A percentile compares a stretch with the other conserved stretches of the same genome.
phyloP scores from a whole-genome alignment of 2,888 invertebrate genomes.

The Chymomyza caudatula region DNA sequence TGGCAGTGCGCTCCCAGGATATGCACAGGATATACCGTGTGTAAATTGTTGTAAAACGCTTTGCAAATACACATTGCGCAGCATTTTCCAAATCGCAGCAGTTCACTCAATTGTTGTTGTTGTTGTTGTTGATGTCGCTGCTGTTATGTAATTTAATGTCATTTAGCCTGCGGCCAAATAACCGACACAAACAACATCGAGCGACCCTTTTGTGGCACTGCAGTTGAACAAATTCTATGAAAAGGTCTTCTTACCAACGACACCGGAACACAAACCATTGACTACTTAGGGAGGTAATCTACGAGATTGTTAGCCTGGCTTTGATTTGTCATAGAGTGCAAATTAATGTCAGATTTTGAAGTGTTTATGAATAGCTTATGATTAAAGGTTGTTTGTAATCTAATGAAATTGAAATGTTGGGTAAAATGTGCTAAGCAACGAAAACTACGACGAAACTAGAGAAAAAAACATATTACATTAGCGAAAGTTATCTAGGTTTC shows the following conservation, averaged over 20 bases:
- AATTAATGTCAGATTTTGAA: conserved; percentile 33
- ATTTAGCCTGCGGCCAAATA: conserved; percentile 73
- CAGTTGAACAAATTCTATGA: conserved; percentile 19
- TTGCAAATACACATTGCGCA: conserved; percentile 41
- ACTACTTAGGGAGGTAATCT: conserved; percentile 26
- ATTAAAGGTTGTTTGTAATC: too few species aligned
- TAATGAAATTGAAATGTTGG: too few species aligned
- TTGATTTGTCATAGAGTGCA: conserved; percentile 33
- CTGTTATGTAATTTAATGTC: conserved; percentile 69
- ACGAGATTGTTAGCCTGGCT: neutral
- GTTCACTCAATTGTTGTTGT: conserved; percentile 32
- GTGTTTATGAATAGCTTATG: conserved; percentile 12
- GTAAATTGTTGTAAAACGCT: conserved; percentile 74
- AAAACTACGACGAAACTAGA: too few species aligned
- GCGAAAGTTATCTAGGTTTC: too few species aligned
- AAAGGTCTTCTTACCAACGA: neutral
- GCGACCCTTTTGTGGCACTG: conserved; percentile 42
- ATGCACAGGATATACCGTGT: conserved; percentile 72
- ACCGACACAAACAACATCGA: conserved; percentile 27
- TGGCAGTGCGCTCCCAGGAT: conserved; percentile 59
- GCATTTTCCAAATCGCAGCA: conserved; percentile 50
- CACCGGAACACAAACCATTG: conserved; percentile 19
- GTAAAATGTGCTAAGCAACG: too few species aligned
- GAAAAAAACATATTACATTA: too few species aligned
- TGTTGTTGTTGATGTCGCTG: conserved; percentile 39